These are phyloP conservation scores for Brevimyrus niger DNA, from an alignment of 2,113 vertebrate genomes.

Conservation along the genomic window DNA sequence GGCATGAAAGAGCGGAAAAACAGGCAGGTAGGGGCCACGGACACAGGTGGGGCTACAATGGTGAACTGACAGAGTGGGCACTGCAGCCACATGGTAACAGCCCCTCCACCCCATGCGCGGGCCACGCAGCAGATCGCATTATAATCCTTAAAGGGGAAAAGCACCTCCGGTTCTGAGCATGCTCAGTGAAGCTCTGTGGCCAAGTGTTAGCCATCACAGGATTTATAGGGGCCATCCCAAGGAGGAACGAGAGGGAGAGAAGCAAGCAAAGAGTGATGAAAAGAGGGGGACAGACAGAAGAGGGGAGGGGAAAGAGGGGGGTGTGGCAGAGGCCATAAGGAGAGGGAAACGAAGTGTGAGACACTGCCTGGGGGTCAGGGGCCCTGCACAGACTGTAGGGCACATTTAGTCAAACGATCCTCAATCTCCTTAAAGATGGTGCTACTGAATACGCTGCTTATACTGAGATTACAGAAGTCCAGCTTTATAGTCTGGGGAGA, in stretches of 20 bases:
- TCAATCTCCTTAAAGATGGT: neutral
- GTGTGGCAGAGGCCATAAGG: neutral
- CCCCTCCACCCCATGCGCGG: neutral
- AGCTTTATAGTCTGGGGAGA: neutral
- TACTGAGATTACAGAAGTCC: neutral
- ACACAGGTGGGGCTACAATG: neutral
- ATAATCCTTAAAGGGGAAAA: conserved; percentile 7
- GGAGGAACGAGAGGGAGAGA: neutral
- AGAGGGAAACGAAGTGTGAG: neutral
- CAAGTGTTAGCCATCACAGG: neutral
- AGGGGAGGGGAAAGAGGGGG: neutral
- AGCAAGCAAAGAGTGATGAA: neutral
- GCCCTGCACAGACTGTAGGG: neutral
- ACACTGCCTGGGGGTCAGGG: neutral
- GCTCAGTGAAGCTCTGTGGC: neutral
- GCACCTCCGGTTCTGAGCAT: neutral
- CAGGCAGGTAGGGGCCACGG: neutral
- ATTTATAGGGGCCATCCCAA: neutral
- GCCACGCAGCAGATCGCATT: neutral
- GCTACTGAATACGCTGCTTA: neutral
- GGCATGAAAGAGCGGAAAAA: neutral
- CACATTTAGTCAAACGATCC: neutral
- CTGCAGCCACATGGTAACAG: conserved; percentile 65
- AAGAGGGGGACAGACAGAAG: neutral
- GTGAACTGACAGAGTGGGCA: conserved; percentile 23